Conservation (phyloP, 2,113 vertebrate species). For the Melanocharis versteri region DNA sequence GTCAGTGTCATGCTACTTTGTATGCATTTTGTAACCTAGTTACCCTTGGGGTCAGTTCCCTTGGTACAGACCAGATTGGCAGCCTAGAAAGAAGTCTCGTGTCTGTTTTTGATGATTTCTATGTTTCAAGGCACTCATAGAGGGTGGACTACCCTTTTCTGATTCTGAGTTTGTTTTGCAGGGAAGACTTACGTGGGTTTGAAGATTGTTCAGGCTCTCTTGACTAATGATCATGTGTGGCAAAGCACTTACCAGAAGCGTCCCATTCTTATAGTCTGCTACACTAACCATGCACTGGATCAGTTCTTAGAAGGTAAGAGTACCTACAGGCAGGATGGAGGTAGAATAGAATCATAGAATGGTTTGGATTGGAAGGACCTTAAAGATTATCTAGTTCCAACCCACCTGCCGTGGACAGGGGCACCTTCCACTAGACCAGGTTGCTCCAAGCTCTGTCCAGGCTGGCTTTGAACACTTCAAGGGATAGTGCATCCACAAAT, state of each 20-base stretch:
- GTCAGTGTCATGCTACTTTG: not conserved
- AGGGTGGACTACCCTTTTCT: not conserved
- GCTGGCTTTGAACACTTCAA: not conserved
- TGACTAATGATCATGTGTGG: conserved; percentile 78
- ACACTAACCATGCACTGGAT: conserved; percentile 96
- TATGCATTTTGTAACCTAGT: not conserved
- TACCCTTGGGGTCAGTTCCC: not conserved
- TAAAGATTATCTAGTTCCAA: not conserved
- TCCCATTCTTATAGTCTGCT: conserved; percentile 92
- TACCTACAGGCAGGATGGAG: not conserved
- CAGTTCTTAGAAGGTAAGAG: conserved; percentile 95
- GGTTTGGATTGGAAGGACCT: not conserved
- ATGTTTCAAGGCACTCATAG: not conserved
- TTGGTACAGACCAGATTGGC: not conserved
- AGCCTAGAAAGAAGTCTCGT: not conserved
- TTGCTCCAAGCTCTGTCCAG: not conserved
- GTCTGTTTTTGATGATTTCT: not conserved
- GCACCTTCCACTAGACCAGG: not conserved
- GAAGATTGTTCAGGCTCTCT: conserved; percentile 86
- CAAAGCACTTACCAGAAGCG: not conserved
- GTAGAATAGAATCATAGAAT: not conserved
- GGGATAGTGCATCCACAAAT: not conserved
- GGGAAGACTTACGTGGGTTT: conserved; percentile 93
- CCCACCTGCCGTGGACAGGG: not conserved
- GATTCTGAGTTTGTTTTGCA: conserved; percentile 64